Evolutionary conservation across 1,140 invertebrate species (phyloP), one percentile per base, ranked within the genome.

Genomic region (Drosophila bocqueti): DNA sequence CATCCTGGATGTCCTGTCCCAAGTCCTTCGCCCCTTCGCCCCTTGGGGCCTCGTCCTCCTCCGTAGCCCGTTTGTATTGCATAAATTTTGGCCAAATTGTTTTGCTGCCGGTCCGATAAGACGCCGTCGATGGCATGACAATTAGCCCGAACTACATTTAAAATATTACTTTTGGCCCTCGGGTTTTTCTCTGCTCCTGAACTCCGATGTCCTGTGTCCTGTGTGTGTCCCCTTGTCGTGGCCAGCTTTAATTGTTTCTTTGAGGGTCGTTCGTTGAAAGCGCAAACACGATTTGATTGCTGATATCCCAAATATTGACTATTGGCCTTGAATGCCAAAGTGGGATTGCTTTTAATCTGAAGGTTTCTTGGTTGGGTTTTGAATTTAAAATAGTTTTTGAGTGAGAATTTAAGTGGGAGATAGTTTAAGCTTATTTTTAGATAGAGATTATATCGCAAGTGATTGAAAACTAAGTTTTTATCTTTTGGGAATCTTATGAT

Each of bases 41-140:
- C 79, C 72, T 60, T 64, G 65, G 66, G 71, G 36, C 58, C 52
- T 38, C 34, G 4, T 6, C 29, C 29, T 29, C 29, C 29, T 45
- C 66, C 57, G 52, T 38, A 59, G 47, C 40, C 62, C 61, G 65
- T 80, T 79, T 80, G 62, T 74, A 60, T 84, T 87, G 84, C 84
- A 87, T 87, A 87, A 87, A 87, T 87, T 55, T 87, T 87, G 43
- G 16, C 77, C 59, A 79, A 87, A 87, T 89, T 83, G 84, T 79
- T 87, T 77, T 68, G 82, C 76, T 84, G 64, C 49, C 55, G 64
- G 64, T 38, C 49, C 55, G 84, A 87, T 87, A 87, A 87, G 84
- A 84, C 81, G 63, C 65, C 63, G 84, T 87, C 84, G 84, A 87
- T 87, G 79, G 84, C 81, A 81, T 83, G 84, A 87, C 84, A 87